Conservation (phyloP, 64 coral and sea anemone genomes). For the Exaiptasia diaphana region DNA sequence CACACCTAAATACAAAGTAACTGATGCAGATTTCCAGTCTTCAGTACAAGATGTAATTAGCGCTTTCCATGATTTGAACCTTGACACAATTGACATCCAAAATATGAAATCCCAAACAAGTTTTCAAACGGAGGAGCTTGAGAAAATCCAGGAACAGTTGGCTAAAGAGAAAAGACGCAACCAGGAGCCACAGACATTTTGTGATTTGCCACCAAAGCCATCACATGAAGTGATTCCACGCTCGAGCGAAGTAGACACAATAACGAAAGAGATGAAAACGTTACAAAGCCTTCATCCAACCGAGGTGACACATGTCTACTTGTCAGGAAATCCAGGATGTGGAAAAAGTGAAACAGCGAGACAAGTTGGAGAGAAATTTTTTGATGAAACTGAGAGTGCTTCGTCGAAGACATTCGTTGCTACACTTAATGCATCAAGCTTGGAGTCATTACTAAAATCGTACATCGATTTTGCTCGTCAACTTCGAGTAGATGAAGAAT, state of each 20-base stretch:
- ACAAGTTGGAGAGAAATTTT: slow-evolving; percentile 5
- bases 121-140: slow-evolving; percentile 40
- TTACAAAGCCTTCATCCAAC: neutral
- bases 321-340: slow-evolving; percentile 13
- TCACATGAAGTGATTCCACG: neutral
- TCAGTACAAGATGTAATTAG: neutral
- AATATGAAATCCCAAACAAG: slow-evolving; percentile 36
- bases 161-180: slow-evolving; percentile 16
- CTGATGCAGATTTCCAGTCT: neutral
- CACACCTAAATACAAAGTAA: neutral
- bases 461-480: neutral
- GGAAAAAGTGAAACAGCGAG: slow-evolving; percentile 25
- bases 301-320: neutral
- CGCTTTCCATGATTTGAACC: slow-evolving; percentile 4
- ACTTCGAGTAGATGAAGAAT: slow-evolving; percentile 1
- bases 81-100: slow-evolving; percentile 14
- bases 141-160: slow-evolving; percentile 18
- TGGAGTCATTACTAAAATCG: neutral
- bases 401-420: neutral
- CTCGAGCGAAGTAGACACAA: neutral
- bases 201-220: slow-evolving; percentile 9
- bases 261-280: neutral
- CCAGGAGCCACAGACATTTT: slow-evolving; percentile 4
- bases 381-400: neutral
- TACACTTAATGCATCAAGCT: neutral